Percentiles rank a stretch among this genome's conserved stretches.
These are phyloP conservation scores for Corvus cornix DNA, from an alignment of 2,113 vertebrate species.

Conservation along the genomic window DNA sequence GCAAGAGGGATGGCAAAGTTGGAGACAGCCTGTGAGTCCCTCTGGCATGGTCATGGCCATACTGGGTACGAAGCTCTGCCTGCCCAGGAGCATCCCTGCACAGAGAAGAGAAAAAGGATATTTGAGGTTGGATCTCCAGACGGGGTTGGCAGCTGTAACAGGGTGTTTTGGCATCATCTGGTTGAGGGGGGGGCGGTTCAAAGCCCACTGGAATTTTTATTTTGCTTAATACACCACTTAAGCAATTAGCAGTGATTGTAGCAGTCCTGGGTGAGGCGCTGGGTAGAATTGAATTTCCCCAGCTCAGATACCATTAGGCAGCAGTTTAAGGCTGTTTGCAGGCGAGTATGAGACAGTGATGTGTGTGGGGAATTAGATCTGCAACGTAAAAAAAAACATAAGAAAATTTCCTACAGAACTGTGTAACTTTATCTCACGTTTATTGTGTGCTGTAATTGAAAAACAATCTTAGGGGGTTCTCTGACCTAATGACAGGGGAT, in stretches of 20 bases:
- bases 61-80: background rate
- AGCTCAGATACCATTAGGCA: conserved; percentile 22
- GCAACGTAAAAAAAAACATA: background rate
- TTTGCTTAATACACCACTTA: conserved; percentile 44
- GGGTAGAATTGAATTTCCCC: conserved; percentile 39
- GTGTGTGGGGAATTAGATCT: background rate
- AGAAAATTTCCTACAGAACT: background rate
- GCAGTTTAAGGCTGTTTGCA: background rate
- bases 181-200: background rate
- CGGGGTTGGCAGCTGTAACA: background rate
- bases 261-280: background rate
- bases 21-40: background rate
- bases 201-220: conserved; percentile 32
- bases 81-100: background rate
- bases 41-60: rapidly evolving
- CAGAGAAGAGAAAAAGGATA: background rate
- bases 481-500: background rate
- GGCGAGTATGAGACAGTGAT: background rate
- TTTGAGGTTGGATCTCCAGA: background rate
- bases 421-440: background rate
- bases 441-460: background rate
- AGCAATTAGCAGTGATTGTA: conserved; percentile 30
- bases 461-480: background rate
- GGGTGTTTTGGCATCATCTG: background rate
- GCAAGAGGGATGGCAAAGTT: background rate